Evolutionary conservation across 2,113 vertebrate genomes (phyloP).

Genomic region (Tetrao urogallus): DNA sequence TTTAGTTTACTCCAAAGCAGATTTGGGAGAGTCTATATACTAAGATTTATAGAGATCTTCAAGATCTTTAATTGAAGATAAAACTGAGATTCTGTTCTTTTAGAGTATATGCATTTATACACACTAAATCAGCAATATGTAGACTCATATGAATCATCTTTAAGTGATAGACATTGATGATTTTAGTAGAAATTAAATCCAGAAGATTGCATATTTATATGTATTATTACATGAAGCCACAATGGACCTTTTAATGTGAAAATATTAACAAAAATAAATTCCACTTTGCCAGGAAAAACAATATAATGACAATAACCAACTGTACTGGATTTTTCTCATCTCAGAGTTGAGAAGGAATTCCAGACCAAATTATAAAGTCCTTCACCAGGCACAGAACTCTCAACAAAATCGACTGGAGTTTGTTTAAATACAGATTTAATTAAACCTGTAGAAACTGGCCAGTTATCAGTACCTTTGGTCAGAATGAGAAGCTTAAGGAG

Average conservation of each 20-base stretch:
- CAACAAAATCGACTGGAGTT: constrained; percentile 28
- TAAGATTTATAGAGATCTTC: not conserved
- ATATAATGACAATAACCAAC: not conserved
- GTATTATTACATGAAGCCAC: not conserved
- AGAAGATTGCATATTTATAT: not conserved
- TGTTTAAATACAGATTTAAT: constrained; percentile 52
- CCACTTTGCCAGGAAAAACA: not conserved
- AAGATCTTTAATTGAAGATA: constrained; percentile 34
- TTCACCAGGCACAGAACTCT: constrained; percentile 31
- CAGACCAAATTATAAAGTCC: constrained; percentile 12
- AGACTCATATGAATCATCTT: not conserved
- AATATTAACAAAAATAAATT: constrained; percentile 27
- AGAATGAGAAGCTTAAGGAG: constrained; percentile 31
- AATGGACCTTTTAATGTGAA: not conserved
- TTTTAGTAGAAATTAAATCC: not conserved
- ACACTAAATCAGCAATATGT: not conserved
- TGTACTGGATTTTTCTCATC: constrained; percentile 13
- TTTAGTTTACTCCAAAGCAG: not conserved
- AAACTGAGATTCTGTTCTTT: not conserved
- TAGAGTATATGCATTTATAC: not conserved
- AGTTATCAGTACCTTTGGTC: not conserved
- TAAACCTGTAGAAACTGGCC: constrained; percentile 19
- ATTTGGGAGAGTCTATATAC: not conserved
- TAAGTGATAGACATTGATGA: not conserved
- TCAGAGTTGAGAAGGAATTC: not conserved